Evolutionary conservation across 2,888 invertebrate genomes (phyloP).

Genomic region (Ischnus inquisitorius): DNA sequence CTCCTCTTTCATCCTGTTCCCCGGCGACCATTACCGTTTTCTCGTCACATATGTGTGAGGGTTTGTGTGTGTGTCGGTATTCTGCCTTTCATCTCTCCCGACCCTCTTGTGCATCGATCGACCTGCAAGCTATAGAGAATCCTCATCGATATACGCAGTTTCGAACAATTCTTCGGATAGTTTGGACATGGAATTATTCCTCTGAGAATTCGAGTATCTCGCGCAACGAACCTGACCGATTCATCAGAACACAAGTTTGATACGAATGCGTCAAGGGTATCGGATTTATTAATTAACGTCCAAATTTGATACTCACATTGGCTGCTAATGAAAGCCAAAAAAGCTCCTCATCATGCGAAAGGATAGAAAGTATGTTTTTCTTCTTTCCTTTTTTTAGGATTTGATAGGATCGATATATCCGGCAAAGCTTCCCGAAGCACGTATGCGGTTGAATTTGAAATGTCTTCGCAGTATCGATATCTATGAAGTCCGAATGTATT

Average conservation of each 20-base stretch:
- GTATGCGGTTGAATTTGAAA: too few species aligned
- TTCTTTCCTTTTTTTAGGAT: too few species aligned
- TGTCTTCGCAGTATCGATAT: too few species aligned
- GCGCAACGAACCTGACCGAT: background rate
- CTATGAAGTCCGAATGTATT: too few species aligned
- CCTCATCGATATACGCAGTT: background rate
- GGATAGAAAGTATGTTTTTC: too few species aligned
- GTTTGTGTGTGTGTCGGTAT: background rate
- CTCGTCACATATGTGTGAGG: background rate
- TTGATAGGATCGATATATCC: too few species aligned
- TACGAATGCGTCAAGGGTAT: background rate
- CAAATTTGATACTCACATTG: background rate
- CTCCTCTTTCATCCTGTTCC: background rate
- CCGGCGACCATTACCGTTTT: slow-evolving; percentile 29
- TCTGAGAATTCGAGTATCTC: background rate
- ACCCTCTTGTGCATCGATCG: slow-evolving; percentile 23
- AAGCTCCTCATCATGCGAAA: too few species aligned
- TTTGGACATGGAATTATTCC: background rate
- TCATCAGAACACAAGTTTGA: background rate
- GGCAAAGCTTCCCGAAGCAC: too few species aligned
- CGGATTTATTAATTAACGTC: background rate
- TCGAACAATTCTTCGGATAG: background rate
- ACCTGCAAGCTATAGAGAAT: background rate
- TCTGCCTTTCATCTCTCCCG: slow-evolving; percentile 33
- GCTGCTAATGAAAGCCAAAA: too few species aligned